Conservation (phyloP, 2,888 invertebrate genomes). For the Ophion ventricosus region DNA sequence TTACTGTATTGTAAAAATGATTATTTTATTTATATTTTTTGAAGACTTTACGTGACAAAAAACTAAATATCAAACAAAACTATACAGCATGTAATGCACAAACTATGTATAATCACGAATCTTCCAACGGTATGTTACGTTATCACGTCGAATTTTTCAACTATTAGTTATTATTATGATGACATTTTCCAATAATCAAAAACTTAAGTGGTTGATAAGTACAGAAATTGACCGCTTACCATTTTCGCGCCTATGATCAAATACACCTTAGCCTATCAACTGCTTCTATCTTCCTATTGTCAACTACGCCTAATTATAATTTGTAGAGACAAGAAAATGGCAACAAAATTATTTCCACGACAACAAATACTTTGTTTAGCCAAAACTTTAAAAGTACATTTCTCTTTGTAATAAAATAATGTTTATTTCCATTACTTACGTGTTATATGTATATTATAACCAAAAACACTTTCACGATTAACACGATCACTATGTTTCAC, state of each 20-base stretch:
- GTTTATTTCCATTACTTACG: slow-evolving; percentile 1
- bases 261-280: slow-evolving; percentile 9
- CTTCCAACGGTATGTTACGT: slow-evolving; percentile 11
- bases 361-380: slow-evolving; percentile 3
- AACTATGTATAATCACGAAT: slow-evolving; percentile 1
- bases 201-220: too few species aligned
- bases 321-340: slow-evolving; percentile 2
- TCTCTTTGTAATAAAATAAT: slow-evolving; percentile 9
- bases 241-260: neutral
- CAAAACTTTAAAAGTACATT: slow-evolving; percentile 4
- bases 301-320: slow-evolving; percentile 10
- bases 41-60: neutral
- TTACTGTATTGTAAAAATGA: slow-evolving; percentile 6
- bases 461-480: slow-evolving; percentile 2
- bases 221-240: too few species aligned
- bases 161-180: slow-evolving; percentile 6
- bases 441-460: slow-evolving; percentile 1
- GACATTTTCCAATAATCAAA: neutral
- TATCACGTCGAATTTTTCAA: slow-evolving; percentile 3
- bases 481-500: neutral
- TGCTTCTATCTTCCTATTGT: slow-evolving; percentile 13
- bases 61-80: neutral
- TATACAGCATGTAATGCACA: neutral
- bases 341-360: slow-evolving; percentile 9
- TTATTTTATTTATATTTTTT: slow-evolving; percentile 22